A percentile compares a stretch with the other conserved stretches of the same genome.
phyloP scores from a whole-genome alignment of 2,888 invertebrate species.

The Drosophila kambysellisi region DNA sequence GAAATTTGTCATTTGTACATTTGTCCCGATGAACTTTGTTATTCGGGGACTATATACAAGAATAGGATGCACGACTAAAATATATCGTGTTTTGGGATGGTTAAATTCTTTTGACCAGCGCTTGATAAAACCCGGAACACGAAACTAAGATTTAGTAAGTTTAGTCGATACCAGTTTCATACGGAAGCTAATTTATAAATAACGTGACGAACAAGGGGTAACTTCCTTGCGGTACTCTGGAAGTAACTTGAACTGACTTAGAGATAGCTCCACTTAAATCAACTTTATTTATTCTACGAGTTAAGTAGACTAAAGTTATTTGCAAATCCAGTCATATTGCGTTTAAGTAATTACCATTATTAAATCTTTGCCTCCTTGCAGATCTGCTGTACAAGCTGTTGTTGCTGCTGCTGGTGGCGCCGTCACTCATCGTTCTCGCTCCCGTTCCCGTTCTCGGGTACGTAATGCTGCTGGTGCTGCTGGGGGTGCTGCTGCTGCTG shows the following conservation, averaged over 20 bases:
- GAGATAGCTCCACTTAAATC: background rate
- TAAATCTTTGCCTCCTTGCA: conserved; percentile 24
- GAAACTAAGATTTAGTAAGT: background rate
- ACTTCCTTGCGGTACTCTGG: background rate
- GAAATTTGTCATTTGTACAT: too few species aligned
- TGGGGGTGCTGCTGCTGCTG: conserved; percentile 5
- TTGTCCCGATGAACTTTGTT: background rate
- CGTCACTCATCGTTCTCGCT: conserved; percentile 71
- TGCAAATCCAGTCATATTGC: background rate
- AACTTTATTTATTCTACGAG: background rate
- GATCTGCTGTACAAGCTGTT: conserved; percentile 67
- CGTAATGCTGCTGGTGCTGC: conserved; percentile 58
- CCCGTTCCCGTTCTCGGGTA: conserved; percentile 68
- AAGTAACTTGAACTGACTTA: background rate
- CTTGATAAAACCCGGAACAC: background rate
- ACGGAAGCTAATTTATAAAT: background rate
- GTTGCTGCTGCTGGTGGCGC: conserved; percentile 55
- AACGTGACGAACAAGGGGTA: background rate
- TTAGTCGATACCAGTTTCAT: background rate
- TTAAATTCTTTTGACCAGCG: too few species aligned
- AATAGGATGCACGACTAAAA: background rate
- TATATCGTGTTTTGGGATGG: background rate
- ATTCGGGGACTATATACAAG: background rate
- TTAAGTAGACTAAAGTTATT: background rate
- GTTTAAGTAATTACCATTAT: background rate